A percentile compares a stretch with the other conserved stretches of the same genome.
These are phyloP conservation scores for Cepaea nemoralis DNA, from an alignment of 1,140 invertebrate genomes.

Conservation along the genomic window DNA sequence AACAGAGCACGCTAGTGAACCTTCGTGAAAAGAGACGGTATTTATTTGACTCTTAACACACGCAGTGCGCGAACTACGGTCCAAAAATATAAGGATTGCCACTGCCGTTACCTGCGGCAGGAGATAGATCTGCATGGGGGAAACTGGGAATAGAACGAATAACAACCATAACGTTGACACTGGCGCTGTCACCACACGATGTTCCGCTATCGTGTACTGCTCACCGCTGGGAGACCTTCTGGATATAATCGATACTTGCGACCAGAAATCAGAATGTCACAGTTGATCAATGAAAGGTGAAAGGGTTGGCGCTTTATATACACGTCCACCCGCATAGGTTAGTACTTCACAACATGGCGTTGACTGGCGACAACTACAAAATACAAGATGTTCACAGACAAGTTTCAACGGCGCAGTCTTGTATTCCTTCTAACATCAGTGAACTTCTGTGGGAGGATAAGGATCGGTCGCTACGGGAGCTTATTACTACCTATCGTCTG, in stretches of 20 bases:
- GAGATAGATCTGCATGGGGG: not conserved
- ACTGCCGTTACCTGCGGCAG: not conserved
- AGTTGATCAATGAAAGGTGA: not conserved
- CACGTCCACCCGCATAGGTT: too few species aligned
- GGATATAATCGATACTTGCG: not conserved
- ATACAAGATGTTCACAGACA: not conserved
- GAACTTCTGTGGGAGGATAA: constrained; percentile 47
- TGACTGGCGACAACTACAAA: not conserved
- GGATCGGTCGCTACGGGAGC: constrained; percentile 37
- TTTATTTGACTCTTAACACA: not conserved
- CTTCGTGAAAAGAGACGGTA: not conserved
- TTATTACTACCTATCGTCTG: constrained; percentile 38
- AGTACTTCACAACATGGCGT: not conserved
- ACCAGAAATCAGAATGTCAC: not conserved
- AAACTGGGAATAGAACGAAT: not conserved
- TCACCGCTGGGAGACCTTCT: not conserved
- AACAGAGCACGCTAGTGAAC: not conserved
- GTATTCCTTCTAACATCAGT: constrained; percentile 6
- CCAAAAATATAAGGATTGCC: not conserved
- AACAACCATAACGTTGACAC: not conserved
- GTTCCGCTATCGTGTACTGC: not conserved
- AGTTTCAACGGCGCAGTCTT: not conserved
- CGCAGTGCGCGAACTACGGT: not conserved
- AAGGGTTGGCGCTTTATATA: not conserved
- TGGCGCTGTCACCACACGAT: not conserved